Evolutionary conservation across 92 coral and sea anemone genomes (phyloP).

Genomic region (Palythoa grandis): DNA sequence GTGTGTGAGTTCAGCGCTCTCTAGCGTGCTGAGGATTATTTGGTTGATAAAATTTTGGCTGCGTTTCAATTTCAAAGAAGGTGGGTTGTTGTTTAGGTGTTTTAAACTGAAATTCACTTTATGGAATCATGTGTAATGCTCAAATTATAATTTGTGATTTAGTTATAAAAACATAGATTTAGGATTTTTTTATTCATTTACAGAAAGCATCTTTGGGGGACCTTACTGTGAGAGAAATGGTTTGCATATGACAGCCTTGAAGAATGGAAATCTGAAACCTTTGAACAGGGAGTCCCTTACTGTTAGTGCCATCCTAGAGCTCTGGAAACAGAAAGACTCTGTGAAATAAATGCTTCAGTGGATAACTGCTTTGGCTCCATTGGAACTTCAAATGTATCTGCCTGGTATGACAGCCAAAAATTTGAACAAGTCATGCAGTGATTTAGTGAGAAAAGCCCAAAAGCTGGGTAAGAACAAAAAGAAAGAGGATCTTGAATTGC

Average conservation of each 20-base stretch:
- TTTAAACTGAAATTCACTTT: conserved; percentile 38
- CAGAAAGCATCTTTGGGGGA: conserved; percentile 53
- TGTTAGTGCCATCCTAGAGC: conserved; percentile 41
- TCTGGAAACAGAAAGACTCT: conserved; percentile 51
- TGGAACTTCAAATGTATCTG: neutral
- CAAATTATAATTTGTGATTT: conserved; percentile 35
- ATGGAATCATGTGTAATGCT: conserved; percentile 31
- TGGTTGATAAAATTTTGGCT: conserved; percentile 6
- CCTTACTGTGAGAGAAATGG: conserved; percentile 51
- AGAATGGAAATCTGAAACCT: conserved; percentile 50
- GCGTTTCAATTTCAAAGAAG: neutral
- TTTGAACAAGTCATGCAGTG: conserved; percentile 47
- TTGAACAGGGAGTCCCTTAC: conserved; percentile 49
- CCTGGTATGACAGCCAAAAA: conserved; percentile 22
- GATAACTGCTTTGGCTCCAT: conserved; percentile 56
- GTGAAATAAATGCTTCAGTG: conserved; percentile 48
- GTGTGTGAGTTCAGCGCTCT: conserved; percentile 7
- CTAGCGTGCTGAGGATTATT: neutral
- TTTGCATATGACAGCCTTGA: conserved; percentile 53
- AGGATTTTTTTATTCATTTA: conserved; percentile 37
- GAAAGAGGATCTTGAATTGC: conserved; percentile 46
- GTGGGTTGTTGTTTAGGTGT: conserved; percentile 14
- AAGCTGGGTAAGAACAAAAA: conserved; percentile 35
- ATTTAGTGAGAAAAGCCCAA: conserved; percentile 45
- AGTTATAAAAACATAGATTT: conserved; percentile 49